phyloP scores from a whole-genome alignment of 2,797 vertebrate species.

The Capromys pilorides region DNA sequence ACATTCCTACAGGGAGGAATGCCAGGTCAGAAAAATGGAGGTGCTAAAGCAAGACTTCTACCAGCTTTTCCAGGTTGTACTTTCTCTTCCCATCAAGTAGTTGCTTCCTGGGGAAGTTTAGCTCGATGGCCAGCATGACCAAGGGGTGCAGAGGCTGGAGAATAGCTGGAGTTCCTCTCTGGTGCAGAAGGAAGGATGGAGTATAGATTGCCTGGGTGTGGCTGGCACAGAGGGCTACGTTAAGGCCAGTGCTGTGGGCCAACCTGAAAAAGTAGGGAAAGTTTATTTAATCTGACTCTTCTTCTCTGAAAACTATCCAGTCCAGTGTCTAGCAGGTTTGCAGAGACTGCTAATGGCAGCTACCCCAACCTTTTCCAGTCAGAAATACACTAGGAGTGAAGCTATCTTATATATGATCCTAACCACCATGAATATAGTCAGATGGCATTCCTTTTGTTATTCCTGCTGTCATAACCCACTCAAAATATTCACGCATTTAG shows the following conservation, averaged over 20 bases:
- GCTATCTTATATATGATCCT: not conserved
- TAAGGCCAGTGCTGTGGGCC: not conserved
- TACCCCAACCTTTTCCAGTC: not conserved
- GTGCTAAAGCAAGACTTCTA: slow-evolving; percentile 60
- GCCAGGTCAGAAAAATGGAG: slow-evolving; percentile 67
- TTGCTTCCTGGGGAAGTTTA: not conserved
- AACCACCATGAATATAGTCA: not conserved
- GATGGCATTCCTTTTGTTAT: not conserved
- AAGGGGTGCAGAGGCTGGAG: not conserved
- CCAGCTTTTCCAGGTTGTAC: slow-evolving; percentile 5
- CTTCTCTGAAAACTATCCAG: slow-evolving; percentile 27
- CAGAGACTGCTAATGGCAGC: not conserved
- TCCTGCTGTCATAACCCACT: not conserved
- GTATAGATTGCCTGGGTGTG: not conserved
- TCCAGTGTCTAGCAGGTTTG: not conserved
- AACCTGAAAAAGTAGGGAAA: not conserved
- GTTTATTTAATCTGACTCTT: slow-evolving; percentile 37
- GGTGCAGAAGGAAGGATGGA: not conserved
- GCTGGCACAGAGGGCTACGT: not conserved
- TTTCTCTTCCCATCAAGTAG: slow-evolving; percentile 11
- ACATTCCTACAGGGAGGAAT: slow-evolving; percentile 77
- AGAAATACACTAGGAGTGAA: not conserved
- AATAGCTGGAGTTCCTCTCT: not conserved
- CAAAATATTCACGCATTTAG: not conserved
- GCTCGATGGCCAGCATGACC: not conserved